These are phyloP conservation scores for Tiliqua scincoides DNA, from an alignment of 2,113 vertebrate genomes.

Conservation along the genomic window DNA sequence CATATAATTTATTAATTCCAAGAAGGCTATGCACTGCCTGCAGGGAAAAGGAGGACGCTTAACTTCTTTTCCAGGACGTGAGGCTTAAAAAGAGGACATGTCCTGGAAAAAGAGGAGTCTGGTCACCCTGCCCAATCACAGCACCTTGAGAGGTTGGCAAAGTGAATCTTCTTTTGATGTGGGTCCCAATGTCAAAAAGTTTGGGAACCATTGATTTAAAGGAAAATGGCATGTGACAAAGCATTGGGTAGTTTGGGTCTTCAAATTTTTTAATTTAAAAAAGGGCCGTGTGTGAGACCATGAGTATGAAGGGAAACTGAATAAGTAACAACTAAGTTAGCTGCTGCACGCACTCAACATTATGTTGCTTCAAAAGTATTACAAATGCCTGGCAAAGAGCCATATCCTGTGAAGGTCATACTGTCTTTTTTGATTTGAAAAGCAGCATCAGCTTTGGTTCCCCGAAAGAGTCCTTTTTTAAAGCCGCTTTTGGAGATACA, in stretches of 20 bases:
- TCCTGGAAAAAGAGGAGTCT: no score
- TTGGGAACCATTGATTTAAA: no score
- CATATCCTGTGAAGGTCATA: constrained; percentile 71
- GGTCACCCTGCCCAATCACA: no score
- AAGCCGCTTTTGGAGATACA: constrained; percentile 53
- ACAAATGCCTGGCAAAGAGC: constrained; percentile 61
- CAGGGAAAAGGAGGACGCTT: no score
- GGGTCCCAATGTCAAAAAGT: no score
- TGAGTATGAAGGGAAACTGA: neutral
- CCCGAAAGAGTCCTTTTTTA: constrained; percentile 51
- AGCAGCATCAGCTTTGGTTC: constrained; percentile 73
- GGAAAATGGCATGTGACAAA: neutral
- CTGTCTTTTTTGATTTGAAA: constrained; percentile 77
- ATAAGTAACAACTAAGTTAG: neutral
- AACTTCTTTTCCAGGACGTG: no score
- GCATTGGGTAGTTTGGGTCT: neutral
- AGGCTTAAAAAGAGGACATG: no score
- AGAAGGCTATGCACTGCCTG: no score
- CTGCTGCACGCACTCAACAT: neutral
- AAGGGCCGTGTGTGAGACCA: neutral
- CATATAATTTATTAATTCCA: no score
- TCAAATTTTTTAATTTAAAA: neutral
- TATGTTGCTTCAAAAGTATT: neutral
- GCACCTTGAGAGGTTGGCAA: no score
- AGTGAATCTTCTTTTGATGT: no score